Base-by-base conservation (phyloP, 2,113 vertebrate genomes). In the Prietella phreatophila region DNA sequence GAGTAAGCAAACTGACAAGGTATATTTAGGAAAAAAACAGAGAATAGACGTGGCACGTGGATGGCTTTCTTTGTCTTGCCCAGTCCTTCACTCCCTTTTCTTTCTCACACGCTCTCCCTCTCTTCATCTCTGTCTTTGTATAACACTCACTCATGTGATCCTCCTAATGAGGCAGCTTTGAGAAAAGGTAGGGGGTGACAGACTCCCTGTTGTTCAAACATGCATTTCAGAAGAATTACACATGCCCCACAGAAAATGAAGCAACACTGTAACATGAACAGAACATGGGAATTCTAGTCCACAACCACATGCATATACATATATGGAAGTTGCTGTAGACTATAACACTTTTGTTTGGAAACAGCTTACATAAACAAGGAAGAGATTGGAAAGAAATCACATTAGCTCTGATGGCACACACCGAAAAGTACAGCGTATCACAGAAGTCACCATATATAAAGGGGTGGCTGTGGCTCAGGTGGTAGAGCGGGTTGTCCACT, bases 361-460 rank as follows among this genome's bases (percentile, higher is more conserved):
- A 63, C 39, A 47, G 33, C 20, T 36, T 56, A 85, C 84, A 55
- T 81, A 30, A 65, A 27, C 88, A 20, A 4, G 39, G 85, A 42
- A 33, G 71, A 89, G 84, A 84, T 69, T 85, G 83, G 78, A 87
- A 61, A 87, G 56, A 86, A 86, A 91, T 91, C 85, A 22, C 88
- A 86, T 86, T 86, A 90, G 79, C 91, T 78, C 65, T 83, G 86
- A 82, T 88, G 90, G 89, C 87, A 89, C 88, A 87, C 87, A 91
- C 90, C 82, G 84, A 82, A 82, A 25, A 87, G 88, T 88, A 50
- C 47, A 50, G 47, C 1, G 1, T 50, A 50, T 50, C 47, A 9
- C 47, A 50, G 9, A 50, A 50, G 47, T 50, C 47, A 10, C 47
- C 47, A 50, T 10, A 10, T 9, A 50, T 50, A 50, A 50, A 50